These are phyloP conservation scores for Gandaritis pyraliata DNA, from an alignment of 2,888 invertebrate species.

Conservation along the genomic window DNA sequence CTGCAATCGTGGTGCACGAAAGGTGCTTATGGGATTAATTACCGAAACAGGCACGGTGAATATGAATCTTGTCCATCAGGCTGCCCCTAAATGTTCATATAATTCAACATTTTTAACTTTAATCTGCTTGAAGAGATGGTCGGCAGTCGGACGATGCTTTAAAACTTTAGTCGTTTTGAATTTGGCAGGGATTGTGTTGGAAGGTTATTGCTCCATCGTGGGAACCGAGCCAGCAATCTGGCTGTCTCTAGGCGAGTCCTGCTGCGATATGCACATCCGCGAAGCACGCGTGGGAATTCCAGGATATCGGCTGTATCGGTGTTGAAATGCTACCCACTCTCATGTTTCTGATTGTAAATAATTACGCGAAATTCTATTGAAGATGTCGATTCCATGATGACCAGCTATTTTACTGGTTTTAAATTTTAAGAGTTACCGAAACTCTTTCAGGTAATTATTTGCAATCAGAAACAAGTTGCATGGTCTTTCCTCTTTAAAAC, in stretches of 20 bases:
- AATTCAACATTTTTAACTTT: conserved; percentile 6
- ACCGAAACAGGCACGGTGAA: conserved; percentile 40
- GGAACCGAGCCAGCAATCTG: conserved; percentile 31
- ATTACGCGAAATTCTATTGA: conserved; percentile 8
- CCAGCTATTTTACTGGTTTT: not conserved
- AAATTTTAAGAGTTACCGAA: not conserved
- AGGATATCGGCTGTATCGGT: conserved; percentile 56
- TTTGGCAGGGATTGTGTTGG: conserved; percentile 7
- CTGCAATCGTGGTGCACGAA: conserved; percentile 46
- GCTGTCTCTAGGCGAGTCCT: conserved; percentile 27
- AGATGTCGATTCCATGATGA: conserved; percentile 5
- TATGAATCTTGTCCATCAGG: conserved; percentile 31
- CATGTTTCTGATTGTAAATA: conserved; percentile 29
- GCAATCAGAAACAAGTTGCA: too few relatives aligned
- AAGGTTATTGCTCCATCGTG: conserved; percentile 30
- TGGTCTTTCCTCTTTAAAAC: not conserved
- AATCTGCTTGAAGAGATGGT: not conserved
- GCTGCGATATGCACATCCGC: conserved; percentile 60
- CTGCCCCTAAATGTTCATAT: conserved; percentile 13
- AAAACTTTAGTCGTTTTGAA: conserved; percentile 9
- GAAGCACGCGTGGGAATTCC: conserved; percentile 58
- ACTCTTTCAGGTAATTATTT: too few relatives aligned
- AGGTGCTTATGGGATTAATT: conserved; percentile 49
- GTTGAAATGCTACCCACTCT: conserved; percentile 38
- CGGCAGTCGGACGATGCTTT: conserved; percentile 1